Evolutionary conservation across 2,113 vertebrate species (phyloP).

Genomic region (Ammodytes dubius): DNA sequence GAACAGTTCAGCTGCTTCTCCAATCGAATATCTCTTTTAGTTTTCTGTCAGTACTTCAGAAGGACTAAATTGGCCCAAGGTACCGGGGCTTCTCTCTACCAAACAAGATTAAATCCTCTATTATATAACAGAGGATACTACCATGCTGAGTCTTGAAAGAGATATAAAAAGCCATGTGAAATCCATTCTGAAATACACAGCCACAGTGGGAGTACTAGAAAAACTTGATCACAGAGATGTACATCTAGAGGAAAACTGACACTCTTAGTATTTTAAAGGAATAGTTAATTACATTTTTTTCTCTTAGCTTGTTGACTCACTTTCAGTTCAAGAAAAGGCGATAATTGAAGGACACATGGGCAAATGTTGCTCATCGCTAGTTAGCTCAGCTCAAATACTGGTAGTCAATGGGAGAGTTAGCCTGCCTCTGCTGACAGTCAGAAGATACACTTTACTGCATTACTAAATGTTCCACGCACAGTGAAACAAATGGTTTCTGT

Average conservation of each 20-base stretch:
- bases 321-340: too few species aligned
- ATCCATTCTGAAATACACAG: conserved; percentile 15
- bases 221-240: background rate
- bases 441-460: too few species aligned
- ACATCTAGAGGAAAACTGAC: background rate
- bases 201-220: background rate
- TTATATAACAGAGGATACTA: conserved; percentile 5
- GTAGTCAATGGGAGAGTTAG: too few species aligned
- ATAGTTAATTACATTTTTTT: background rate
- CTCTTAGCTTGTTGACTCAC: too few species aligned
- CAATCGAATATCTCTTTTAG: background rate
- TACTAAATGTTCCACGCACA: too few species aligned
- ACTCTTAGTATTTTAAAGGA: background rate
- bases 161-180: conserved; percentile 22
- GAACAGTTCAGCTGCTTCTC: background rate
- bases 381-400: too few species aligned
- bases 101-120: conserved; percentile 47
- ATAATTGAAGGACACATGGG: too few species aligned
- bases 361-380: too few species aligned
- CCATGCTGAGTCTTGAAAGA: conserved; percentile 33
- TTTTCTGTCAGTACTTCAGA: conserved; percentile 16
- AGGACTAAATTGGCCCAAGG: conserved; percentile 1
- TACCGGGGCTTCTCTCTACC: conserved; percentile 31
- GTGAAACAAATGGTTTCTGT: too few species aligned
- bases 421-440: too few species aligned